phyloP scores from a whole-genome alignment of 1,140 invertebrate genomes.

The Drosophila orena region DNA sequence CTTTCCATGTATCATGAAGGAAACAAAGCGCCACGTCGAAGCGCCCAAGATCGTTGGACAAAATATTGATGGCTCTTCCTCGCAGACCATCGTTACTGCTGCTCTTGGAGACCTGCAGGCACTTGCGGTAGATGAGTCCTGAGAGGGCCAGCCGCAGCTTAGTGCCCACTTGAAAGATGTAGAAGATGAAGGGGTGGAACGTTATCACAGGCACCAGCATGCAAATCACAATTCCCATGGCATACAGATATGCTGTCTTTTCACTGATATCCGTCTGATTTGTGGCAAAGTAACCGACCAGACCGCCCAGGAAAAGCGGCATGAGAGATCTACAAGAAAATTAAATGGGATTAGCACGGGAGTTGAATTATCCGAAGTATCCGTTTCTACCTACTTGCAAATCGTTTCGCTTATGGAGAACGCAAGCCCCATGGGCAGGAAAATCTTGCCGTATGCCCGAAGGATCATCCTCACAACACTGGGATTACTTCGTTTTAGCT shows the following conservation, averaged over 20 bases:
- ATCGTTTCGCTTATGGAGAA: slow-evolving; percentile 86
- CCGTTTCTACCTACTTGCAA: slow-evolving; percentile 85
- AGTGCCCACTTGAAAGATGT: slow-evolving; percentile 89
- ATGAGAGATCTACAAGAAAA: slow-evolving; percentile 88
- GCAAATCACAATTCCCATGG: slow-evolving; percentile 89
- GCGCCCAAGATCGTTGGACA: slow-evolving; percentile 93
- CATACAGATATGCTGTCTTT: slow-evolving; percentile 89
- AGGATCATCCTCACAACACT: slow-evolving; percentile 86
- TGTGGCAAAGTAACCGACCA: slow-evolving; percentile 89
- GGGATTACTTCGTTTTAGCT: slow-evolving; percentile 83
- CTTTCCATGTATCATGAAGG: slow-evolving; percentile 89
- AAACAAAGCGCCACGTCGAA: slow-evolving; percentile 89
- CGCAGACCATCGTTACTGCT: slow-evolving; percentile 91
- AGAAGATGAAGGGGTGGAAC: slow-evolving; percentile 92
- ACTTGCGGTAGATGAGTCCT: slow-evolving; percentile 93
- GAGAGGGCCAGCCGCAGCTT: slow-evolving; percentile 92
- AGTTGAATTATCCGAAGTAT: background rate
- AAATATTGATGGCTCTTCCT: slow-evolving; percentile 94
- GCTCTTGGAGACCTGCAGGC: slow-evolving; percentile 87
- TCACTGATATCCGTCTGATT: slow-evolving; percentile 84
- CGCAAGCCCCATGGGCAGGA: slow-evolving; percentile 86
- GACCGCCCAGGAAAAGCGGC: slow-evolving; percentile 88
- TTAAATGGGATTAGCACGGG: slow-evolving; percentile 27
- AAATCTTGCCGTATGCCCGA: slow-evolving; percentile 86
- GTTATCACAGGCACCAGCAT: slow-evolving; percentile 88